These are phyloP conservation scores for Chaunax sp. DNA, from an alignment of 2,797 vertebrate species.

Conservation along the genomic window DNA sequence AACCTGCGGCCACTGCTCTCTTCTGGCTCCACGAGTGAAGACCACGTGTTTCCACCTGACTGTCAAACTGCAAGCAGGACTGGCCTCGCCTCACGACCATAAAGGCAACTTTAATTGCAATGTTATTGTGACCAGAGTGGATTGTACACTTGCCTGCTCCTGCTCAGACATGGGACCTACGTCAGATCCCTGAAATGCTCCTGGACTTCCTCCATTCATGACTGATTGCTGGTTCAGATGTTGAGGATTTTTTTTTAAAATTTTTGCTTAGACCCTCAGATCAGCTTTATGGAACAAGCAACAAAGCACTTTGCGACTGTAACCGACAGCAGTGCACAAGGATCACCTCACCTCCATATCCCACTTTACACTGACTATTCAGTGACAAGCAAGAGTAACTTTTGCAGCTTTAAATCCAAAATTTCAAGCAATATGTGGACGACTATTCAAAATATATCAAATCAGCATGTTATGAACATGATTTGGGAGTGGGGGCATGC, in stretches of 20 bases:
- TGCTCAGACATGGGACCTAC: slow-evolving; percentile 63
- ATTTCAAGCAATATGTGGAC: slow-evolving; percentile 9
- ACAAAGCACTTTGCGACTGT: slow-evolving; percentile 63
- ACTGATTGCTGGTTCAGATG: slow-evolving; percentile 41
- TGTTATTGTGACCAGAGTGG: slow-evolving; percentile 54
- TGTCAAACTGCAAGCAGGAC: slow-evolving; percentile 16
- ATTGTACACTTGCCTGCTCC: slow-evolving; percentile 45
- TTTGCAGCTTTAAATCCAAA: slow-evolving; percentile 30
- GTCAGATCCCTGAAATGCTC: slow-evolving; percentile 60
- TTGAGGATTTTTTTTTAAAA: slow-evolving; percentile 21
- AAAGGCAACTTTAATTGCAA: slow-evolving; percentile 46
- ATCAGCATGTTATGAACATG: slow-evolving; percentile 16
- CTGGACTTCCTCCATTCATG: slow-evolving; percentile 36
- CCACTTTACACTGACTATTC: slow-evolving; percentile 41
- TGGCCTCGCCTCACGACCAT: slow-evolving; percentile 19
- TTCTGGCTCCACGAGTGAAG: slow-evolving; percentile 48
- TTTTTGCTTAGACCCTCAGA: slow-evolving; percentile 36
- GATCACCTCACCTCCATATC: slow-evolving; percentile 14
- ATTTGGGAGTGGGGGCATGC: background rate
- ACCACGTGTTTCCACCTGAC: slow-evolving; percentile 19
- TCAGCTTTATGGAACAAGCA: slow-evolving; percentile 45
- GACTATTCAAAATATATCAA: background rate
- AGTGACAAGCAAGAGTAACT: slow-evolving; percentile 20
- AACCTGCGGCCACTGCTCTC: slow-evolving; percentile 40
- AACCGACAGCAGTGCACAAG: slow-evolving; percentile 33